Percentiles rank a stretch among this genome's conserved stretches.
These are phyloP conservation scores for Tauraco erythrolophus DNA, from an alignment of 2,113 vertebrate genomes.

Conservation along the genomic window DNA sequence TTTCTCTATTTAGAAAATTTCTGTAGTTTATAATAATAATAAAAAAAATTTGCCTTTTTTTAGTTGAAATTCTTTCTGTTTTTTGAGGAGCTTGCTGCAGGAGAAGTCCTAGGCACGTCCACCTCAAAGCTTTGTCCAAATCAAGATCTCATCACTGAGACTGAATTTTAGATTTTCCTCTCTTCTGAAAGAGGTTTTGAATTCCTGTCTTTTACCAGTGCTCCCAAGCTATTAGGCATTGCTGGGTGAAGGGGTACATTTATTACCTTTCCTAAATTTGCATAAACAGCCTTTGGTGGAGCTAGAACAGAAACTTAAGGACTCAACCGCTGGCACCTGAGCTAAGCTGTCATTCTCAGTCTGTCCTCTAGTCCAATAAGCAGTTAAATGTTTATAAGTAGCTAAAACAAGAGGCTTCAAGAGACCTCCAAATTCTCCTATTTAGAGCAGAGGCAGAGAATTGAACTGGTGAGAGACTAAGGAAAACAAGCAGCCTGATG, in stretches of 20 bases:
- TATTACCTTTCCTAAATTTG: neutral
- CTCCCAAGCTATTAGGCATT: neutral
- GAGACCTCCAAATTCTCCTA: neutral
- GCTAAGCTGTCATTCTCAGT: neutral
- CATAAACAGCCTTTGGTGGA: neutral
- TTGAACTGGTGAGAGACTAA: neutral
- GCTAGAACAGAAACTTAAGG: neutral
- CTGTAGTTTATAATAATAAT: neutral
- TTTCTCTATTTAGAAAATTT: neutral
- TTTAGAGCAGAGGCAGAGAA: neutral
- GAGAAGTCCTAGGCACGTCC: neutral
- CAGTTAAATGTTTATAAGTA: neutral
- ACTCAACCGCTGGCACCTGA: neutral
- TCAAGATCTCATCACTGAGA: neutral
- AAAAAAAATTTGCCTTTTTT: neutral
- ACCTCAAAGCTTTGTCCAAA: neutral
- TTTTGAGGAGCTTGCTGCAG: neutral
- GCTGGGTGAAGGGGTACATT: neutral
- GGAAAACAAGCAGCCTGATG: neutral
- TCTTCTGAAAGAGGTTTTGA: neutral
- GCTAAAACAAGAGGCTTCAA: neutral
- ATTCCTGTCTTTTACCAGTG: neutral
- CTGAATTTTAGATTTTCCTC: neutral
- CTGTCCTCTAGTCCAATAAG: neutral
- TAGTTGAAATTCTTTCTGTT: neutral